phyloP scores from a whole-genome alignment of 92 coral and sea anemone genomes.

The Zoanthus solanderi region DNA sequence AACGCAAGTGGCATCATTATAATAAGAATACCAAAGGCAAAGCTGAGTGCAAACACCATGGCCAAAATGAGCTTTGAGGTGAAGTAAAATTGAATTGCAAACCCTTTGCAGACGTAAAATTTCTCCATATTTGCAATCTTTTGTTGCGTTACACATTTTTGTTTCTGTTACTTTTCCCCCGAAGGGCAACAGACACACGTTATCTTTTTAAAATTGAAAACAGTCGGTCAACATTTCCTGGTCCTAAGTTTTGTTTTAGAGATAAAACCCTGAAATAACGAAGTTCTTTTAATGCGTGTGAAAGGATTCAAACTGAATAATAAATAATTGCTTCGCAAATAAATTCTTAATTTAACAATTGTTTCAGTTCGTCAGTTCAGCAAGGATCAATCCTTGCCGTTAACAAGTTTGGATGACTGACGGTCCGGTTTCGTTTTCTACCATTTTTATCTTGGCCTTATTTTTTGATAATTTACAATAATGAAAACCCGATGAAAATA shows the following conservation, averaged over 20 bases:
- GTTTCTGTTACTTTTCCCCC: neutral
- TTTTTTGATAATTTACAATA: neutral
- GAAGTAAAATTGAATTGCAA: no score
- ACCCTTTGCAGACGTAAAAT: no score
- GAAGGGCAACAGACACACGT: neutral
- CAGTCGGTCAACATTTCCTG: neutral
- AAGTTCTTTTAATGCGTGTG: no score
- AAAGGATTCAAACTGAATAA: no score
- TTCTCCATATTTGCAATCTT: neutral
- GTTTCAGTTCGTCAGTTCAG: neutral
- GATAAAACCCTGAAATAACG: no score
- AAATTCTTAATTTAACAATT: no score
- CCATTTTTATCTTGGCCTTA: neutral
- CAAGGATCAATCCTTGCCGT: neutral
- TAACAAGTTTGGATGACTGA: neutral
- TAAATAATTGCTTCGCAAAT: no score
- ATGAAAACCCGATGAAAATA: neutral
- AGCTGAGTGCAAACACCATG: no score
- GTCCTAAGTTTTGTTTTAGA: neutral
- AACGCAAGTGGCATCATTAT: no score
- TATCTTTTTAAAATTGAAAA: neutral
- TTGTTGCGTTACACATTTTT: neutral
- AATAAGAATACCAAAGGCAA: no score
- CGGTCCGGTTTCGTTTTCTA: neutral
- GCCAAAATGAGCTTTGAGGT: no score